Evolutionary conservation across 2,888 invertebrate genomes (phyloP), one percentile per base, ranked within the genome.

Genomic region (Apodemia mormo): DNA sequence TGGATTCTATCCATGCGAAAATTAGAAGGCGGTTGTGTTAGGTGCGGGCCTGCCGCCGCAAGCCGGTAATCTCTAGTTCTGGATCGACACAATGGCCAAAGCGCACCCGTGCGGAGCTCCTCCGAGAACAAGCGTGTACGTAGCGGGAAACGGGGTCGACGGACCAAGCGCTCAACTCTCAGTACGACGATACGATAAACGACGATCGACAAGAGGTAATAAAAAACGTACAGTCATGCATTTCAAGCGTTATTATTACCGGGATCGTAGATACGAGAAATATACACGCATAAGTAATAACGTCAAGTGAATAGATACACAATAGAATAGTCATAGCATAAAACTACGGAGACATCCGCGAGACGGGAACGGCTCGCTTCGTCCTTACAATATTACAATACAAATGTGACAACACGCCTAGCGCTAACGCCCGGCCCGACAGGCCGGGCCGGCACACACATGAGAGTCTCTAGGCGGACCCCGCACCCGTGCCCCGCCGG

Each of bases 211-310:
- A 90, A 90, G 90, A 93, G 90, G 91, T 92, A 93, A 92, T 92
- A 92, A 94, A 91, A 96, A 96, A 96, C 96, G 96, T 96, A 96
- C 96, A 96, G 95, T 95, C 96, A 96, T 96, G 96, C 96, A 96
- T 95, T 86, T 95, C 95, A 96, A 96, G 96, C 96, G 96, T 96
- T 96, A 96, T 96, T 96, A 96, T 96, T 96, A 96, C 96, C 96
- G 96, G 96, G 96, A 95, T 95, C 93, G 90, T 89, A 90, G 90
- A 87, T 89, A 92, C 89, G 92, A 93, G 92, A 92, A 92, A 92
- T 92, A 91, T 92, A 92, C 92, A 92, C 92, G 92, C 92, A 91
- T 89, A 90, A 87, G 88, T 88, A 86, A 89, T 88, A 88, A 90
- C 89, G 89, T 85, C 87, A 87, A 89, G 89, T 89, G 90, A 90